Percentiles rank a stretch among this genome's conserved stretches.
These are phyloP conservation scores for Epinephelus fuscoguttatus DNA, from an alignment of 2,113 vertebrate genomes.

Conservation along the genomic window DNA sequence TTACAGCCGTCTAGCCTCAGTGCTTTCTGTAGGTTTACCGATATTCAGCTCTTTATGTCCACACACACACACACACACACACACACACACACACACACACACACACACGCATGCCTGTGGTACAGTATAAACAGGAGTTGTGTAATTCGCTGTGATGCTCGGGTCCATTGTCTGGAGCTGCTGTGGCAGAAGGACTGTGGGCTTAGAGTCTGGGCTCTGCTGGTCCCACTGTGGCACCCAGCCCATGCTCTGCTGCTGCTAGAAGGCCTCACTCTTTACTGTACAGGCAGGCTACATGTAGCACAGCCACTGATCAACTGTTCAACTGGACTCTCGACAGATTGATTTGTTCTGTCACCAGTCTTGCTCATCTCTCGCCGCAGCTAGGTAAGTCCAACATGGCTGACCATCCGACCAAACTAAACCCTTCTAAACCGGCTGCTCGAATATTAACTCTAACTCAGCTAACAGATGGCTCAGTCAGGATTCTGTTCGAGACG, in stretches of 20 bases:
- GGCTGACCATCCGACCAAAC: slow-evolving; percentile 51
- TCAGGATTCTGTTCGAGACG: neutral
- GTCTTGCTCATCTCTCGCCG: slow-evolving; percentile 48
- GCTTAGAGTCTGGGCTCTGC: slow-evolving; percentile 61
- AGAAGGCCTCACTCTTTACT: slow-evolving; percentile 38
- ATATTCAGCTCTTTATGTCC: slow-evolving; percentile 19
- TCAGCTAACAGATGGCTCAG: slow-evolving; percentile 53
- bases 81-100: slow-evolving; percentile 20
- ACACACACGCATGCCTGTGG: slow-evolving; percentile 15
- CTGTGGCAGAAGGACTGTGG: slow-evolving; percentile 77
- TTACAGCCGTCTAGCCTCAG: neutral
- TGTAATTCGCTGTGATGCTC: slow-evolving; percentile 58
- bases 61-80: slow-evolving; percentile 15
- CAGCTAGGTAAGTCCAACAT: slow-evolving; percentile 73
- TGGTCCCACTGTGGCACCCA: slow-evolving; percentile 34
- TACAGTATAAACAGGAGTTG: slow-evolving; percentile 62
- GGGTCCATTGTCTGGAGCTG: slow-evolving; percentile 74
- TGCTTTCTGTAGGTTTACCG: neutral
- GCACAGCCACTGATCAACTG: slow-evolving; percentile 73
- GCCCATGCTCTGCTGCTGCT: slow-evolving; percentile 28
- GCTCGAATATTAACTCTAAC: slow-evolving; percentile 63
- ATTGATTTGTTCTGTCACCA: slow-evolving; percentile 86
- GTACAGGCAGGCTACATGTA: slow-evolving; percentile 20
- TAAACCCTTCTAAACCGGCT: slow-evolving; percentile 67
- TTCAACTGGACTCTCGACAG: slow-evolving; percentile 90